These are phyloP conservation scores for Drosophila vallismaia DNA, from an alignment of 2,888 invertebrate species.

Conservation along the genomic window DNA sequence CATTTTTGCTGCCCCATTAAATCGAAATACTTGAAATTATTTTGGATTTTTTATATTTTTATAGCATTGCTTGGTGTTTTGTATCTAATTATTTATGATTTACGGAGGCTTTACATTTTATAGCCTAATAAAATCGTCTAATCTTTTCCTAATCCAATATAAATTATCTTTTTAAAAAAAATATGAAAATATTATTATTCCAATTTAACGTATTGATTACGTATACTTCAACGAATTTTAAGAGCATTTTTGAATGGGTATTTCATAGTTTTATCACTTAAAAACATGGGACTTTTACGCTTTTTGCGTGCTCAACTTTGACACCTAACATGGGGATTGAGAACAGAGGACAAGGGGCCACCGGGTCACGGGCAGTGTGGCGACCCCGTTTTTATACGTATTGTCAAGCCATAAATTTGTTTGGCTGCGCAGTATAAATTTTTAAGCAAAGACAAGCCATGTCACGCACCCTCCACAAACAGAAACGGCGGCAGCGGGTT, in stretches of 20 bases:
- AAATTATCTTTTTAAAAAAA: neutral
- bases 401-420: slow-evolving; percentile 72
- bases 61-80: neutral
- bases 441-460: slow-evolving; percentile 58
- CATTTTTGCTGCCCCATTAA: slow-evolving; percentile 8
- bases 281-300: slow-evolving; percentile 2
- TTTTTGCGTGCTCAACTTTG: slow-evolving; percentile 48
- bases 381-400: slow-evolving; percentile 58
- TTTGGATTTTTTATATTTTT: neutral
- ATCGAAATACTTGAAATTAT: neutral
- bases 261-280: slow-evolving; percentile 10
- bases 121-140: neutral
- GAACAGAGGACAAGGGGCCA: slow-evolving; percentile 13
- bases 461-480: slow-evolving; percentile 50
- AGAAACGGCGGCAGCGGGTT: slow-evolving; percentile 19
- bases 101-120: neutral
- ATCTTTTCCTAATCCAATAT: neutral
- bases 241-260: neutral
- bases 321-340: slow-evolving; percentile 46
- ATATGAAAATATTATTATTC: neutral
- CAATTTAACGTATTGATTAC: neutral
- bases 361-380: slow-evolving; percentile 33
- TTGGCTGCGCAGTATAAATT: slow-evolving; percentile 66
- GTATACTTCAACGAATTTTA: neutral
- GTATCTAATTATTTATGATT: neutral